Percentiles rank a stretch among this genome's conserved stretches.
Conservation (phyloP, 2,888 invertebrate species). For the Abrostola tripartita region DNA sequence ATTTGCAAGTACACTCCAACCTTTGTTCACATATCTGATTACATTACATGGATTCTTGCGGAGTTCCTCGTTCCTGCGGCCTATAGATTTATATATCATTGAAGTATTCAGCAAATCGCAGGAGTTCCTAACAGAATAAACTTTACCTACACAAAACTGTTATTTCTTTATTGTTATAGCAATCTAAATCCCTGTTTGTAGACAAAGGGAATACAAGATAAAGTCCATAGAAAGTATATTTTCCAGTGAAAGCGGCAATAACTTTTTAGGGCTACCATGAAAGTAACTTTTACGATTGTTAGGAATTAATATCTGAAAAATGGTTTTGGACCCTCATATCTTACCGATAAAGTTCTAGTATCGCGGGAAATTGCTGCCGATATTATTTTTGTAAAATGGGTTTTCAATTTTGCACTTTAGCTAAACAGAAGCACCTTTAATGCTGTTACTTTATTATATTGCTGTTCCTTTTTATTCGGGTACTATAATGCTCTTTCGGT, state of each 20-base stretch:
- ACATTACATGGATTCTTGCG: constrained; percentile 56
- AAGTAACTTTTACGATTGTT: constrained; percentile 86
- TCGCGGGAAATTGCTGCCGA: constrained; percentile 64
- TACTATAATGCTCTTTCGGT: constrained; percentile 38
- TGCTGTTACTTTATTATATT: constrained; percentile 37
- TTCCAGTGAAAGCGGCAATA: constrained; percentile 76
- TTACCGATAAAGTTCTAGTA: constrained; percentile 76
- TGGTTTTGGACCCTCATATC: constrained; percentile 79
- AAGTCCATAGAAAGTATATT: constrained; percentile 80
- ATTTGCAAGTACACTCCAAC: constrained; percentile 50
- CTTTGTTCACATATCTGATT: constrained; percentile 61
- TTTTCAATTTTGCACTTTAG: constrained; percentile 57
- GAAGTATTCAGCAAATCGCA: constrained; percentile 48
- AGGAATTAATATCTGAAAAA: constrained; percentile 87
- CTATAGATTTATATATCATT: constrained; percentile 41
- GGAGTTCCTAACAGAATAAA: constrained; percentile 70
- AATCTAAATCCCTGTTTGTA: constrained; percentile 72
- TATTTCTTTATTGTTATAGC: constrained; percentile 77
- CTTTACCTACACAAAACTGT: constrained; percentile 67
- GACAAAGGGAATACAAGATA: constrained; percentile 77
- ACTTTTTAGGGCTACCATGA: constrained; percentile 84
- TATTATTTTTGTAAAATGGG: constrained; percentile 62
- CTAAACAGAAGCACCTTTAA: constrained; percentile 45
- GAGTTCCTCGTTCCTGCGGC: constrained; percentile 35
- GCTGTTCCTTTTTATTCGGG: constrained; percentile 33